phyloP scores from a whole-genome alignment of 2,888 invertebrate species.

The Cantharis nigra region DNA sequence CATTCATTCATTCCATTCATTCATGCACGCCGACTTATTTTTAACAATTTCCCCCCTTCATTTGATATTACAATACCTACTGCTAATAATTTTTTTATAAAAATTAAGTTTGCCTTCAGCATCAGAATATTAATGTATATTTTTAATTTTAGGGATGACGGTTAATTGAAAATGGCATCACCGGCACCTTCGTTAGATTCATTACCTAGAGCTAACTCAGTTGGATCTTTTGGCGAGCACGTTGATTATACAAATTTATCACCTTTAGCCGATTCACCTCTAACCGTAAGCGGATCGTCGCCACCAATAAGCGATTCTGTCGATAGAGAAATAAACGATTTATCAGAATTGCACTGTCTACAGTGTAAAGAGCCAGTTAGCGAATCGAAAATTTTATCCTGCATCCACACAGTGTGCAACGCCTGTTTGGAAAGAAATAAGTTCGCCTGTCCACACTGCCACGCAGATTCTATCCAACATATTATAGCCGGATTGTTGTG shows the following conservation, averaged over 20 bases:
- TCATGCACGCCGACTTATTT: neutral
- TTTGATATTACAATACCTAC: neutral
- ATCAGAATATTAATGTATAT: slow-evolving; percentile 29
- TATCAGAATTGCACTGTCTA: slow-evolving; percentile 59
- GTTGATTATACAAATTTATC: slow-evolving; percentile 72
- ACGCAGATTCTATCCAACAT: slow-evolving; percentile 57
- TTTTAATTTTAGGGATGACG: slow-evolving; percentile 77
- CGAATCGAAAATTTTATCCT: slow-evolving; percentile 76
- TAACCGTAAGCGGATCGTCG: slow-evolving; percentile 85
- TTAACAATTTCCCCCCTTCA: neutral
- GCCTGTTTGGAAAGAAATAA: slow-evolving; percentile 80
- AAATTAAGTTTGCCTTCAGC: neutral
- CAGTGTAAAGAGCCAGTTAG: slow-evolving; percentile 78
- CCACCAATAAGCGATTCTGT: slow-evolving; percentile 85
- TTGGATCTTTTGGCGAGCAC: slow-evolving; percentile 84
- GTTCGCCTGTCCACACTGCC: slow-evolving; percentile 75
- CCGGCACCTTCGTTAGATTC: slow-evolving; percentile 92
- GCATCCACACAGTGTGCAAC: slow-evolving; percentile 87
- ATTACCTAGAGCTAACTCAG: slow-evolving; percentile 87
- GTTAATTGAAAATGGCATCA: slow-evolving; percentile 92
- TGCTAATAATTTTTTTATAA: neutral
- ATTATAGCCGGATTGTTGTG: slow-evolving; percentile 51
- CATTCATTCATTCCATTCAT: neutral
- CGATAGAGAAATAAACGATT: slow-evolving; percentile 62
- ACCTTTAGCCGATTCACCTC: slow-evolving; percentile 68